Evolutionary conservation across 2,888 invertebrate genomes (phyloP), one percentile per base, ranked within the genome.

Genomic region (Drosophila setosimentum): DNA sequence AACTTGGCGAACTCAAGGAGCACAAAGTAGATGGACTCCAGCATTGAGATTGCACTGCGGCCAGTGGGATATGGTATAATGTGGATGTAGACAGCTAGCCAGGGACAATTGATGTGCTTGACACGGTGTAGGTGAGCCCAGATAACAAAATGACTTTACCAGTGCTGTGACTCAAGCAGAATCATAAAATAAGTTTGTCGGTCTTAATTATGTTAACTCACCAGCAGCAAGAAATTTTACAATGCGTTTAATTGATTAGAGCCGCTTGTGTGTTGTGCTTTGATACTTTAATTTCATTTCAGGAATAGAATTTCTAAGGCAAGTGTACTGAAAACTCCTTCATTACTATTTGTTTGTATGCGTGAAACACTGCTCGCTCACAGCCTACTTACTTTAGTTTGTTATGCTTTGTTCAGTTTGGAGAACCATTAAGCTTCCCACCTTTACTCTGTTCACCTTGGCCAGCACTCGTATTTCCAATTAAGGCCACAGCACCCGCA

Each of bases 271-370:
- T 72, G 83, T 78, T 37, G n/a, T 27, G 55, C 73, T 84, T 76
- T 83, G 83, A 83, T 76, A 88, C 86, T 86, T 88, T 53, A 84
- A 84, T 86, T 84, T 88, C 84, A 84, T 88, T 70, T 73, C 51
- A 30, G 16, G 49, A 65, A 60, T 66, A 42, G 18, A 68, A 63
- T 80, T 82, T 68, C 69, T 33, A 69, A 59, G 45, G 55, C 40
- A n/a, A 13, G 29, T n/a, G n/a, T n/a, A 27, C 51, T 35, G 16
- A 18, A n/a, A 24, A n/a, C 30, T 29, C 2, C 3, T 10, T 3
- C 16, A 29, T 35, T 21, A 62, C 45, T 45, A 33, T 45, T 40
- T n/a, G 40, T 10, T 3, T 45, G 42, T 42, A 13, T n/a, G n/a
- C n/a, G n/a, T n/a, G n/a, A n/a, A 33, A 33, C 30, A 33, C 16